Evolutionary conservation across 2,113 vertebrate species (phyloP).

Genomic region (Catharus minimus): DNA sequence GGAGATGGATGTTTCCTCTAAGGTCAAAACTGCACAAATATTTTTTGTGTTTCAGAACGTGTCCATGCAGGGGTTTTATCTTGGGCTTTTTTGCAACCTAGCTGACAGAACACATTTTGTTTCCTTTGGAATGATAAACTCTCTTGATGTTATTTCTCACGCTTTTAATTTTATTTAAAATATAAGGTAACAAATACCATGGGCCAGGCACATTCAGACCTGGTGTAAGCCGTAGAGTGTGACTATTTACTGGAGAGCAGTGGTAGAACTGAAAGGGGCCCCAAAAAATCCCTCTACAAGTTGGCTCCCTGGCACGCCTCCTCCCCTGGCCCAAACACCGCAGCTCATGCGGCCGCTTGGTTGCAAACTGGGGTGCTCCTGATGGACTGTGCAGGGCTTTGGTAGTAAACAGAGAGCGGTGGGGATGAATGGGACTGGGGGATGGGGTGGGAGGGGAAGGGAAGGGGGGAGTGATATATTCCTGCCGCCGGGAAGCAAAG

Average conservation of each 20-base stretch:
- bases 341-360: background rate
- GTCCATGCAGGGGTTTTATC: background rate
- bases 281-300: background rate
- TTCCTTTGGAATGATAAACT: background rate
- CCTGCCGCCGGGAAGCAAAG: slow-evolving; percentile 30
- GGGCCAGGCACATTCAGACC: background rate
- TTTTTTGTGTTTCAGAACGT: background rate
- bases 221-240: background rate
- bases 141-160: background rate
- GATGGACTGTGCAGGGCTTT: background rate
- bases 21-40: background rate
- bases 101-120: background rate
- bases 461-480: slow-evolving; percentile 1
- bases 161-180: background rate
- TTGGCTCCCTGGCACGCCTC: background rate
- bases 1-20: background rate
- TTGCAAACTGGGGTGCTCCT: background rate
- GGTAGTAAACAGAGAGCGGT: background rate
- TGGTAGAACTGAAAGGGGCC: background rate
- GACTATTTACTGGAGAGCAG: background rate
- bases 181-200: background rate
- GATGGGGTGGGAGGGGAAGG: background rate
- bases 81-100: background rate
- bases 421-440: slow-evolving; percentile 16
- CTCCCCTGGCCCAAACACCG: background rate